Percentiles rank a stretch among this genome's conserved stretches.
Conservation (phyloP, 1,140 invertebrate genomes). For the Akabosia matsudoensis region DNA sequence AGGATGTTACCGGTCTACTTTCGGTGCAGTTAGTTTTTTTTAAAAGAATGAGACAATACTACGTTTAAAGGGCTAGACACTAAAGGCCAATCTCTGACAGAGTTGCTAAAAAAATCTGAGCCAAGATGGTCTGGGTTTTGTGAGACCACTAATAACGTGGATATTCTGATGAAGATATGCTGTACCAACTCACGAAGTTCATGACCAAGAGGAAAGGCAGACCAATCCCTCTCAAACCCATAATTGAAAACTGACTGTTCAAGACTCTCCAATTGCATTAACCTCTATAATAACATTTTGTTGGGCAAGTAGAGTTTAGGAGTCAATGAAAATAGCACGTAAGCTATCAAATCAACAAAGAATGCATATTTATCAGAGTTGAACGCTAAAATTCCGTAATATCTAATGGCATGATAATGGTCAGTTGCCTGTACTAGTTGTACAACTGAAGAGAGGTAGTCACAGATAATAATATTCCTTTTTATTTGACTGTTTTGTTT, state of each 20-base stretch:
- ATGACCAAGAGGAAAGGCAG: conserved; percentile 8
- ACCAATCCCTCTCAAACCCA: not conserved
- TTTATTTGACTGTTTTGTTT: not conserved
- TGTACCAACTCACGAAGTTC: conserved; percentile 3
- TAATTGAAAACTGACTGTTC: conserved; percentile 7
- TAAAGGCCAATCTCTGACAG: no score
- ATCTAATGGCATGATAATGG: not conserved
- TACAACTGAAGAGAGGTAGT: not conserved
- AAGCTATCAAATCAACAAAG: no score
- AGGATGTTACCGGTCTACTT: no score
- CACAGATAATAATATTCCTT: not conserved
- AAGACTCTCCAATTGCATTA: not conserved
- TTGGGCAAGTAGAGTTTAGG: not conserved
- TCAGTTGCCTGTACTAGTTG: not conserved
- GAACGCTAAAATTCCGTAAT: not conserved
- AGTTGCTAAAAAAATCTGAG: no score
- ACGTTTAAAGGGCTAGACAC: no score
- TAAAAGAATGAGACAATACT: no score
- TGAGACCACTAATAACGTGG: not conserved
- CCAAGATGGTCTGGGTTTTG: no score
- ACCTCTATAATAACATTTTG: not conserved
- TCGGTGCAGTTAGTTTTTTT: no score
- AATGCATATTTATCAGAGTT: not conserved
- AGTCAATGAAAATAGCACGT: no score
- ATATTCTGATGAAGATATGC: not conserved